Evolutionary conservation across 2,888 invertebrate genomes (phyloP).

Genomic region (Noctua janthe): DNA sequence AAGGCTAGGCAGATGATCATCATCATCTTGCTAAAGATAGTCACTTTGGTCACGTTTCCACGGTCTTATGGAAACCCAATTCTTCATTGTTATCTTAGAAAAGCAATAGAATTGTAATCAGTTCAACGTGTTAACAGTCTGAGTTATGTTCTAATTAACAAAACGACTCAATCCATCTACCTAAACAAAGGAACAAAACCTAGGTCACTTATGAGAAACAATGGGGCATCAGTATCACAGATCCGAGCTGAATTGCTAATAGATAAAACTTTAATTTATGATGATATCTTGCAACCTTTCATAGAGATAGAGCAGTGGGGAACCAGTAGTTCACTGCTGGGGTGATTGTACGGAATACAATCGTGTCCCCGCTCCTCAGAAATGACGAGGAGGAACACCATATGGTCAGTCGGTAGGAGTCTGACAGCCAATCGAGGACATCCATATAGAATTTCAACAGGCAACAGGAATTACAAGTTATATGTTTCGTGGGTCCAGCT

Average conservation of each 20-base stretch:
- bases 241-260: constrained; percentile 20
- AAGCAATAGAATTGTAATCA: constrained; percentile 2
- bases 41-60: background rate
- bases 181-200: constrained; percentile 42
- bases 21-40: too few species aligned
- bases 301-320: background rate
- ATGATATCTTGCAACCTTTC: background rate
- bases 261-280: constrained; percentile 5
- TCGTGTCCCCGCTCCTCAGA: too few species aligned
- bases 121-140: background rate
- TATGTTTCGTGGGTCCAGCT: background rate
- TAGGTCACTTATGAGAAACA: constrained; percentile 24
- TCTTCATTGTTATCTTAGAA: background rate
- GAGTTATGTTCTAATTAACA: constrained; percentile 29
- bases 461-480: background rate
- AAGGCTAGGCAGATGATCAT: background rate
- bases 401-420: background rate
- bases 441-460: background rate
- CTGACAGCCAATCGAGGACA: background rate
- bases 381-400: background rate
- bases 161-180: constrained; percentile 35
- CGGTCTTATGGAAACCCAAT: background rate
- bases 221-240: constrained; percentile 26
- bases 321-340: background rate
- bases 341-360: too few species aligned